Conservation (phyloP, 1,140 invertebrate genomes). For the Glomeris maerens region DNA sequence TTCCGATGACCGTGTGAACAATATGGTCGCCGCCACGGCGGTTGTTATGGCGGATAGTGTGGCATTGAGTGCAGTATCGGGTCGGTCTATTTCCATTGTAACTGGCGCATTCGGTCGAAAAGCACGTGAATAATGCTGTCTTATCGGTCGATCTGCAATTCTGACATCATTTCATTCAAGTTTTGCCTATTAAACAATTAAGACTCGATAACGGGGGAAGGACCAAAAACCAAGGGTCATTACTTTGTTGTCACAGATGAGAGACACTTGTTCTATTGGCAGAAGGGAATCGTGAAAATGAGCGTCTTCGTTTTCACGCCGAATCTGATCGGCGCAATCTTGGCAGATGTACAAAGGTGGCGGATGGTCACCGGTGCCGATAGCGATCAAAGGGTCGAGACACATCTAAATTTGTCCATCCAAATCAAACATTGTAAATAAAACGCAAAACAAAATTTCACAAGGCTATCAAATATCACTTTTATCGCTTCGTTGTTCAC, state of each 20-base stretch:
- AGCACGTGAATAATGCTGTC: conserved; percentile 89
- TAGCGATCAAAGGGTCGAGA: conserved; percentile 37
- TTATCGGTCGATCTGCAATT: conserved; percentile 86
- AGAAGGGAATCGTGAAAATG: conserved; percentile 81
- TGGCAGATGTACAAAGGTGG: conserved; percentile 92
- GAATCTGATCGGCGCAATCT: conserved; percentile 87
- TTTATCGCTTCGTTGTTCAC: conserved; percentile 25
- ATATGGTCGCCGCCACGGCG: conserved; percentile 73
- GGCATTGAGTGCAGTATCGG: conserved; percentile 79
- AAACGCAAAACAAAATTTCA: too few relatives aligned
- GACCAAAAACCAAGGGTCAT: conserved; percentile 12
- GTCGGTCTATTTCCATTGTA: conserved; percentile 93
- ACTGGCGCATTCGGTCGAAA: conserved; percentile 88
- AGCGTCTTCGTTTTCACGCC: conserved; percentile 49
- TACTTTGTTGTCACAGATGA: conserved; percentile 94
- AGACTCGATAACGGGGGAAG: too few relatives aligned
- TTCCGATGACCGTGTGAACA: conserved; percentile 66
- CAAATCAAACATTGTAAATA: too few relatives aligned
- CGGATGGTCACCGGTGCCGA: conserved; percentile 58
- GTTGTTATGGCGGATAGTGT: conserved; percentile 74
- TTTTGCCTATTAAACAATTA: too few relatives aligned
- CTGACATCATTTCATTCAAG: conserved; percentile 39
- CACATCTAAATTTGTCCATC: conserved; percentile 29
- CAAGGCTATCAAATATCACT: too few relatives aligned
- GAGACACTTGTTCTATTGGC: conserved; percentile 85